These are phyloP conservation scores for Trichechus manatus DNA, from an alignment of 2,113 vertebrate species.

Conservation along the genomic window DNA sequence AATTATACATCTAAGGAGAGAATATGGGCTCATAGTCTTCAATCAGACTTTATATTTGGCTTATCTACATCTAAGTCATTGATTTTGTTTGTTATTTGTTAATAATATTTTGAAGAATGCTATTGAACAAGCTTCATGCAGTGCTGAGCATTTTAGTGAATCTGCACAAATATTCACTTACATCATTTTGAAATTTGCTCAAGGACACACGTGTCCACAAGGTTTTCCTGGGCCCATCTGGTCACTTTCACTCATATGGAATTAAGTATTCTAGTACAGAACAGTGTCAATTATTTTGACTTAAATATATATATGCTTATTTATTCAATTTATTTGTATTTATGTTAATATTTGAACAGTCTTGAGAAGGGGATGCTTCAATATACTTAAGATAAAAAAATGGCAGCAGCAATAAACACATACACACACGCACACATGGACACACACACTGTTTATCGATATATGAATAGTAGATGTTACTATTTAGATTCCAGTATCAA, in stretches of 20 bases:
- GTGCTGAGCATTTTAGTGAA: background rate
- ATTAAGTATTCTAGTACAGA: background rate
- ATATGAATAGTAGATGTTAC: background rate
- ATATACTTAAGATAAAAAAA: background rate
- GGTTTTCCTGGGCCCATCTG: background rate
- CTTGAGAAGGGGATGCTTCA: background rate
- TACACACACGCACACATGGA: background rate
- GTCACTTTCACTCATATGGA: background rate
- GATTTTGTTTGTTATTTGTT: background rate
- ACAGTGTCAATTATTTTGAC: background rate
- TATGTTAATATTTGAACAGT: background rate
- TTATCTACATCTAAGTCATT: background rate
- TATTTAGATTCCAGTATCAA: background rate
- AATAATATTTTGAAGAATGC: background rate
- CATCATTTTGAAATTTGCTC: background rate
- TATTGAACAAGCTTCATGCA: background rate
- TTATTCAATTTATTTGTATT: background rate
- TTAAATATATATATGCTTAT: background rate
- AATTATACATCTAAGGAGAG: rapidly evolving
- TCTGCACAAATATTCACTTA: background rate
- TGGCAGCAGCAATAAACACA: background rate
- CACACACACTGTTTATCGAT: background rate
- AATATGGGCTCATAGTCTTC: background rate
- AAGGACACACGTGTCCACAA: background rate
- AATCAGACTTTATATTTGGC: background rate